phyloP scores from a whole-genome alignment of 2,797 vertebrate species.

The Pitangus sulphuratus region DNA sequence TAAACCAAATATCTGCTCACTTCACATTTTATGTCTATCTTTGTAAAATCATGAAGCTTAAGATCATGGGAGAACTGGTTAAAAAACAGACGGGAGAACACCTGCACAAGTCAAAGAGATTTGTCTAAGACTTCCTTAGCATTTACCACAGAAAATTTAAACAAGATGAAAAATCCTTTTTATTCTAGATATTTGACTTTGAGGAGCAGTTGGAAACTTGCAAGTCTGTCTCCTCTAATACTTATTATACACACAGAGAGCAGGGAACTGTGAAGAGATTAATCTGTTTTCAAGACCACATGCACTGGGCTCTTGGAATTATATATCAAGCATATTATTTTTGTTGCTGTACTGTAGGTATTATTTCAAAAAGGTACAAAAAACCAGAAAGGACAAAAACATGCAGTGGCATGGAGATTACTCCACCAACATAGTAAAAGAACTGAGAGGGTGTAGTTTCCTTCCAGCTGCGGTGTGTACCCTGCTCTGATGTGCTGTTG shows the following conservation, averaged over 20 bases:
- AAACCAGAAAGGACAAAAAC: not conserved
- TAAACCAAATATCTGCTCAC: not conserved
- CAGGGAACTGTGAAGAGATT: not conserved
- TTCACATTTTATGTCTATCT: not conserved
- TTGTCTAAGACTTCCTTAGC: not conserved
- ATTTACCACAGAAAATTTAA: not conserved
- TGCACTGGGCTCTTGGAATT: not conserved
- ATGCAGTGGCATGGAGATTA: not conserved
- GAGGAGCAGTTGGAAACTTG: not conserved
- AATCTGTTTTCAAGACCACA: not conserved
- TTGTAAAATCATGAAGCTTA: not conserved
- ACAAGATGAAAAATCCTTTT: not conserved
- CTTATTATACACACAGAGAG: no score
- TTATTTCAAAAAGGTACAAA: not conserved
- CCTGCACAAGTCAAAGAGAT: not conserved
- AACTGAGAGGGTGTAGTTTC: accelerated
- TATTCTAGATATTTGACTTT: not conserved
- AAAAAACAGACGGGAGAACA: not conserved
- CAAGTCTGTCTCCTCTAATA: not conserved
- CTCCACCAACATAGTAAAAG: not conserved
- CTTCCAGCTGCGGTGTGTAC: not conserved
- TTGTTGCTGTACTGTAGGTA: not conserved
- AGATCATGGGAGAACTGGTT: not conserved
- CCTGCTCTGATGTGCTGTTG: not conserved
- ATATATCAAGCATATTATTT: not conserved